These are phyloP conservation scores for Eretmodus cyanostictus DNA, from an alignment of 2,113 vertebrate genomes.

Conservation along the genomic window DNA sequence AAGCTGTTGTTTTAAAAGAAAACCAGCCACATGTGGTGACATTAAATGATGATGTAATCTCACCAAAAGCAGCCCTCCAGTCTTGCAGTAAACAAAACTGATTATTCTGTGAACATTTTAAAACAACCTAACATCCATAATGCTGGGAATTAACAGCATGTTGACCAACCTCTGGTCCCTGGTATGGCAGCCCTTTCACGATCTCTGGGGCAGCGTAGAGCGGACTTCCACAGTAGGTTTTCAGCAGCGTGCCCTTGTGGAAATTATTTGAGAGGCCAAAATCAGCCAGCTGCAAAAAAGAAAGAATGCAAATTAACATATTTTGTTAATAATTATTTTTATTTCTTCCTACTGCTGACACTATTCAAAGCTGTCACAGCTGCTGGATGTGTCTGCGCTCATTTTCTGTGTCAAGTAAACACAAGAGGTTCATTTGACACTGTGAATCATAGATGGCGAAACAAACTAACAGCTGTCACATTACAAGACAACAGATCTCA, in stretches of 20 bases:
- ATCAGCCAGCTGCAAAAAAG: constrained; percentile 68
- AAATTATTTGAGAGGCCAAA: constrained; percentile 77
- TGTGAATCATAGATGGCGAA: neutral
- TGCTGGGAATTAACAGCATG: neutral
- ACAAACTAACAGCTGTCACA: neutral
- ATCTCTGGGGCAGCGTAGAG: constrained; percentile 79
- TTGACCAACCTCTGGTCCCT: constrained; percentile 73
- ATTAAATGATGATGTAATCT: neutral
- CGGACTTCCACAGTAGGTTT: constrained; percentile 78
- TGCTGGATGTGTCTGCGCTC: neutral
- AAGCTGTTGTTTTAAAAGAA: neutral
- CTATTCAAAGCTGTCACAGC: neutral
- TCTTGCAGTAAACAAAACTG: neutral
- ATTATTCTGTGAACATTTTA: neutral
- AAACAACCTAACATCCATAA: neutral
- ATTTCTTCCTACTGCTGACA: neutral
- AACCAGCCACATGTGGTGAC: neutral
- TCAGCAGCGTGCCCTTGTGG: constrained; percentile 56
- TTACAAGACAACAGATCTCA: neutral
- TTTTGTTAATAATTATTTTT: neutral
- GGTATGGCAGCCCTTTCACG: constrained; percentile 73
- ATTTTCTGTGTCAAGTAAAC: neutral
- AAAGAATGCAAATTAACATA: neutral
- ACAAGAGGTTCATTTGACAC: neutral
- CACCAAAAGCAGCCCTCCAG: neutral